Conservation (phyloP, 2,888 invertebrate genomes). For the Pseudococcus viburni region DNA sequence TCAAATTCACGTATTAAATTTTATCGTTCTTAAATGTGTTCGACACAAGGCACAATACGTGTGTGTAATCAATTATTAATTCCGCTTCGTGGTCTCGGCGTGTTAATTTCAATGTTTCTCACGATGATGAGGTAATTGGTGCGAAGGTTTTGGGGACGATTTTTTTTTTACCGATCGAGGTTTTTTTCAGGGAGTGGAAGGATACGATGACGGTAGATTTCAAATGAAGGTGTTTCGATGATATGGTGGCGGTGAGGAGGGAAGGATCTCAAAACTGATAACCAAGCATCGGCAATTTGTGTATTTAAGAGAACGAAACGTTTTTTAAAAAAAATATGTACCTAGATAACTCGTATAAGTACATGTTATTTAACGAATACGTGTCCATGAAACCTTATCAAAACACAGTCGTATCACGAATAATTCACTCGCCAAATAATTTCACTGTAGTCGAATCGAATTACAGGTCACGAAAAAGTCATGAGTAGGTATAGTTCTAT, state of each 20-base stretch:
- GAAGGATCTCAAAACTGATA: too few relatives aligned
- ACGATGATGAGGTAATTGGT: background rate
- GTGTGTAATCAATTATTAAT: slow-evolving; percentile 4
- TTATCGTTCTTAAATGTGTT: slow-evolving; percentile 8
- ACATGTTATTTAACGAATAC: background rate
- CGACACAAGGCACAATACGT: background rate
- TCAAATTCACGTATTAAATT: slow-evolving; percentile 1
- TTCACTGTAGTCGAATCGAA: slow-evolving; percentile 5
- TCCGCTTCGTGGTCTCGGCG: background rate
- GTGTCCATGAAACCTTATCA: slow-evolving; percentile 23
- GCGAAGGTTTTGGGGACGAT: background rate
- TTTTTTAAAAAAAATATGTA: background rate
- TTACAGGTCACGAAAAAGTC: slow-evolving; percentile 36
- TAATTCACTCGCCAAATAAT: slow-evolving; percentile 12
- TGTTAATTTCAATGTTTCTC: background rate
- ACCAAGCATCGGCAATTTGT: too few relatives aligned
- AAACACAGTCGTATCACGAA: background rate
- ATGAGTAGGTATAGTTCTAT: background rate
- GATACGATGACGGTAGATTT: background rate
- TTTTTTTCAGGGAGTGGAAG: background rate
- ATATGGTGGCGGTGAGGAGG: too few relatives aligned
- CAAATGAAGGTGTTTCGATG: too few relatives aligned
- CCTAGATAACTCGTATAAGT: background rate
- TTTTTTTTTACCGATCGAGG: background rate
- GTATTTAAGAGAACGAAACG: background rate